Base-by-base conservation (phyloP, 2,888 invertebrate species). In the Ferrisia virgata region DNA sequence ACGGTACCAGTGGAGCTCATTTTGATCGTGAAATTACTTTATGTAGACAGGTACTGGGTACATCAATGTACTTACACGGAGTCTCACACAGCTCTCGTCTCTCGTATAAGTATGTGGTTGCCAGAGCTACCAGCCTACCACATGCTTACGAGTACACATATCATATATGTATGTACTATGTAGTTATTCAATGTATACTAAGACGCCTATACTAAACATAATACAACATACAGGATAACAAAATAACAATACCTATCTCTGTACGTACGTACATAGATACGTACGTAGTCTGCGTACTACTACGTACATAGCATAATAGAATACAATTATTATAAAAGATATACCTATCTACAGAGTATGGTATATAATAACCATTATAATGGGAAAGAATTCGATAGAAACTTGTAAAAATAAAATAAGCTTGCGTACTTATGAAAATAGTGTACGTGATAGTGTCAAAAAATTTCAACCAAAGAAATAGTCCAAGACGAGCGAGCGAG, bases 311-410 rank as follows among this genome's bases (percentile, higher is more conserved):
- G 39, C 4, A 33, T 36, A 53, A 64, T 39, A 64, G 64, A 82
- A 39, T 28, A 31, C 36, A 18, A 58, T 53, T 64, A 64, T 82
- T 82, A 82, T 82, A 36, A 64, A 82, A 33, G 39, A 64, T 39
- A 18, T 53, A 53, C 40, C 8, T 11, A n/a, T n/a, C n/a, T n/a
- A n/a, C n/a, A n/a, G n/a, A n/a, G n/a, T n/a, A n/a, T n/a, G n/a
- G n/a, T n/a, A 40, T 40, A 80, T 47, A 80, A 80, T 80, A 80
- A 80, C 58, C 33, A 64, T 64, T 22, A 82, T 82, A 64, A 82
- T 82, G 39, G 82, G 53, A 76, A 82, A 28, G 82, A 82, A 82
- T 82, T 82, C 82, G 82, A 82, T 82, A 64, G 82, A 82, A 82
- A 82, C 64, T 36, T 82, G 31, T 31, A 64, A 82, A 82, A 53